Conservation (phyloP, 1,140 invertebrate species). For the Drosophila nebulosa region DNA sequence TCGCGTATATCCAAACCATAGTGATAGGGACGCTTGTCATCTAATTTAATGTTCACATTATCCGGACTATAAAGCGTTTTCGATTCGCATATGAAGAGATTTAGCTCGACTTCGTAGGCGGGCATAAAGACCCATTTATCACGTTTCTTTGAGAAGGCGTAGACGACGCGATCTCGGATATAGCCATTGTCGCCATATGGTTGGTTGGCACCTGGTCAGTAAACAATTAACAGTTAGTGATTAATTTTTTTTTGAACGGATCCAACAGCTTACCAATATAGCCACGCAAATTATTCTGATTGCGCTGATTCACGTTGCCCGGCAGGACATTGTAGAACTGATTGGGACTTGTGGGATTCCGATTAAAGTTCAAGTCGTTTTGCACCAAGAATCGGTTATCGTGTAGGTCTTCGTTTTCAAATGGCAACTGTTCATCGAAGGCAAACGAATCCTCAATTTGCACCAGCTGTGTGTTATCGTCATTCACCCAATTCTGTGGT, state of each 20-base stretch:
- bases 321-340: conserved; percentile 81
- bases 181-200: conserved; percentile 66
- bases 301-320: conserved; percentile 60
- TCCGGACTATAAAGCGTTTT: conserved; percentile 86
- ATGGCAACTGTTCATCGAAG: conserved; percentile 79
- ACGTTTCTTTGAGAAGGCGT: conserved; percentile 86
- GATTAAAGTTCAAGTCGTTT: conserved; percentile 51
- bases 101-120: conserved; percentile 88
- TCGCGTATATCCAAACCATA: conserved; percentile 91
- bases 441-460: conserved; percentile 93
- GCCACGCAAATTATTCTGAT: conserved; percentile 73
- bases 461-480: conserved; percentile 89
- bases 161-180: conserved; percentile 83
- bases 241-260: background rate
- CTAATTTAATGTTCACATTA: conserved; percentile 81
- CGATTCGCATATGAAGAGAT: conserved; percentile 95
- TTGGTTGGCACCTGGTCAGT: conserved; percentile 51
- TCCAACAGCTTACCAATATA: conserved; percentile 47
- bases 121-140: conserved; percentile 92
- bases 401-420: conserved; percentile 73
- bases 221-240: background rate
- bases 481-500: conserved; percentile 91
- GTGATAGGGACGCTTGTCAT: conserved; percentile 90
- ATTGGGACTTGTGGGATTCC: conserved; percentile 71
- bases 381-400: conserved; percentile 76